Evolutionary conservation across 2,797 vertebrate species (phyloP).

Genomic region (Novumbra hubbsi): DNA sequence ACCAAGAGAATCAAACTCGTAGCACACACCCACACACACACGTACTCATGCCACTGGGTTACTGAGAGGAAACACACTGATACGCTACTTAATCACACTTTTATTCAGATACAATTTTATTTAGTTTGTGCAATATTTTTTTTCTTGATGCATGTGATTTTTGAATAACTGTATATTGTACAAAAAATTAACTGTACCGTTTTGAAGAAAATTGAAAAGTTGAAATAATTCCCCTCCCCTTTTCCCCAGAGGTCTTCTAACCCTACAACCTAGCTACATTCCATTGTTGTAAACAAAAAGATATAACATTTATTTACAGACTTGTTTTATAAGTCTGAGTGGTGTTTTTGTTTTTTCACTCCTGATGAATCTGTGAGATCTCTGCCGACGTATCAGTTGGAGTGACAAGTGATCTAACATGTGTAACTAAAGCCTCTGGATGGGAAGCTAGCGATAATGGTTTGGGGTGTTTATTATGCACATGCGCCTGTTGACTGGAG

Average conservation of each 20-base stretch:
- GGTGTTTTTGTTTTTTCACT: slow-evolving; percentile 71
- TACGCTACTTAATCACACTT: slow-evolving; percentile 71
- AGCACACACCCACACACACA: slow-evolving; percentile 44
- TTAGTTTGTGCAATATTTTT: slow-evolving; percentile 96
- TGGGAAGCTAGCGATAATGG: slow-evolving; percentile 4
- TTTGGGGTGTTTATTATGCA: slow-evolving; percentile 45
- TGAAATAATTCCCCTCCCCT: slow-evolving; percentile 33
- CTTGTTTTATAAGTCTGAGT: slow-evolving; percentile 98
- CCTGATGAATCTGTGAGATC: slow-evolving; percentile 33
- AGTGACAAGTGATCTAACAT: slow-evolving; percentile 30
- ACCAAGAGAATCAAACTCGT: slow-evolving; percentile 63
- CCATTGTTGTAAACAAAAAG: slow-evolving; percentile 76
- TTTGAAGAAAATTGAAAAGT: slow-evolving; percentile 75
- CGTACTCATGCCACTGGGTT: slow-evolving; percentile 33
- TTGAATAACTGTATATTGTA: slow-evolving; percentile 85
- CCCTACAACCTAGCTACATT: slow-evolving; percentile 83
- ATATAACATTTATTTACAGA: slow-evolving; percentile 84
- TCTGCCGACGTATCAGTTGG: slow-evolving; percentile 1
- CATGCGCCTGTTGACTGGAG: slow-evolving; percentile 38
- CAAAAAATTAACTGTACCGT: slow-evolving; percentile 59
- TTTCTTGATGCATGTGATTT: slow-evolving; percentile 89
- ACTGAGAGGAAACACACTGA: slow-evolving; percentile 45
- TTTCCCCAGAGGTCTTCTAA: slow-evolving; percentile 60
- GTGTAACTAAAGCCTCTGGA: slow-evolving; percentile 28
- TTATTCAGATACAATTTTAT: slow-evolving; percentile 64